Evolutionary conservation across 2,888 invertebrate species (phyloP), one percentile per base, ranked within the genome.

Genomic region (Tanypteryx hageni): DNA sequence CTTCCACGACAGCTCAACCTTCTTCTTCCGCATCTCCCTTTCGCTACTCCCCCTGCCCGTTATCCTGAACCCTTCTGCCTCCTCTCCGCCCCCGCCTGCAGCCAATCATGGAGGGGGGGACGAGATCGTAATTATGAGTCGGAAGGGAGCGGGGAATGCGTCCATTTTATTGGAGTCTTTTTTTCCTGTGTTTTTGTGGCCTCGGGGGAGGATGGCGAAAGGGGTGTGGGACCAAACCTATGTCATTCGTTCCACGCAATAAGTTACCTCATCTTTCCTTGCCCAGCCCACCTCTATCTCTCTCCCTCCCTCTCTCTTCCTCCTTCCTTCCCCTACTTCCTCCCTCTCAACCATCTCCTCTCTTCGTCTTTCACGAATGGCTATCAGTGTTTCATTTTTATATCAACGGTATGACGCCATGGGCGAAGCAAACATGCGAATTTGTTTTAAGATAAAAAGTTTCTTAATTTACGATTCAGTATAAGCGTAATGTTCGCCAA

Each of bases 171-270:
- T 68, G 64, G 89, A 3, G 61, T 44, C 64, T 68, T 31, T 68
- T 64, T 89, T 86, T 22, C 86, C 27, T 31, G n/a, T 16, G n/a
- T 58, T 22, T 58, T 56, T 57, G 58, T 14, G 18, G n/a, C 89
- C 89, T 44, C 18, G 89, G 31, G 89, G 68, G 44, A n/a, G 18
- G 86, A 22, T 31, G 61, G 61, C 9, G 89, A 64, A 89, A 89
- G 89, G 86, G 89, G 89, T 89, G 61, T 89, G 89, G 61, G 61
- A n/a, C 89, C 31, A 44, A 89, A 86, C 86, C 86, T 86, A 61
- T 86, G 86, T 89, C 89, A 64, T 89, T 68, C 89, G 89, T 89
- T 89, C 89, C 89, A 64, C 89, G 89, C 89, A 89, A 89, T 89
- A 89, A 89, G 89, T 89, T 89, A 89, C 64, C 89, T 68, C 89